phyloP scores from a whole-genome alignment of 2,888 invertebrate genomes.

The Calameuta idolon region DNA sequence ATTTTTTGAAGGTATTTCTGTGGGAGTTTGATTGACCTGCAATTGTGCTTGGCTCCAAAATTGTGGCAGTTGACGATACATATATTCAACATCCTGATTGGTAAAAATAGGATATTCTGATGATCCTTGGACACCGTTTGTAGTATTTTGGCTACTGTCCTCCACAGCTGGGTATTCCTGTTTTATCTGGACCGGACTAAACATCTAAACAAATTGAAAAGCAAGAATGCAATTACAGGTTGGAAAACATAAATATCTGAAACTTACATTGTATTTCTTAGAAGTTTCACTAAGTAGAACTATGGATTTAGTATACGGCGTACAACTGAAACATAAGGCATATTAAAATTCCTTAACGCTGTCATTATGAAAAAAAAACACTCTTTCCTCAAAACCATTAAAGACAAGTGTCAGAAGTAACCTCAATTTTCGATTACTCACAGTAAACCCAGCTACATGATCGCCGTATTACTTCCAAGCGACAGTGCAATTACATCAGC shows the following conservation, averaged over 20 bases:
- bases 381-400: background rate
- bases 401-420: background rate
- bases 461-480: background rate
- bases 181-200: conserved; percentile 62
- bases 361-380: background rate
- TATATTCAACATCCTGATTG: conserved; percentile 60
- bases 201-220: conserved; percentile 49
- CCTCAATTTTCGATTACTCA: background rate
- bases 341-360: background rate
- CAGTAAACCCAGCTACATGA: background rate
- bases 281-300: background rate
- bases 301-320: background rate
- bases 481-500: background rate
- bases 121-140: conserved; percentile 45
- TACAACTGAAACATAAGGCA: background rate
- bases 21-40: conserved; percentile 49
- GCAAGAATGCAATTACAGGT: background rate
- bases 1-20: conserved; percentile 52
- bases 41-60: conserved; percentile 61
- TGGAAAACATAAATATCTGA: background rate
- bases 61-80: conserved; percentile 61
- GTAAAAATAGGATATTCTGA: conserved; percentile 58
- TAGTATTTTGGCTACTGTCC: conserved; percentile 51
- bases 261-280: conserved; percentile 9
- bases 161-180: conserved; percentile 60